Evolutionary conservation across 2,113 vertebrate genomes (phyloP).

Genomic region (Propithecus coquereli): DNA sequence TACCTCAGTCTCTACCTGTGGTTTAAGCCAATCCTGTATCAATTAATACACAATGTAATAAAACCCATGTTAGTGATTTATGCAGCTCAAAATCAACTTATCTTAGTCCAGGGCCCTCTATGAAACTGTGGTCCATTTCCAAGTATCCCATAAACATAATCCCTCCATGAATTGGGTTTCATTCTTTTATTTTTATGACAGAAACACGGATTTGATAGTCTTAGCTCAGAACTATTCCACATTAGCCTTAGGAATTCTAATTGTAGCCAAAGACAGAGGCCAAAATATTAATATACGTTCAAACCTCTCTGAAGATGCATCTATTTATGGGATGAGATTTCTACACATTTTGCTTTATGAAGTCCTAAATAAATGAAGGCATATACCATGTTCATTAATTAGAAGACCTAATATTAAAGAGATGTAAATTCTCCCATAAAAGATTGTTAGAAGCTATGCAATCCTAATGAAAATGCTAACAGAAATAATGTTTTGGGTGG

Average conservation of each 20-base stretch:
- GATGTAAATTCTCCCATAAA: not conserved
- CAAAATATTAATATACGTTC: not conserved
- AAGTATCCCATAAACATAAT: not conserved
- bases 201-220: not conserved
- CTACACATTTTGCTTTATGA: not conserved
- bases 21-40: not conserved
- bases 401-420: not conserved
- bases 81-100: not conserved
- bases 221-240: not conserved
- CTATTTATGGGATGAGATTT: not conserved
- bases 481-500: not conserved
- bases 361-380: not conserved
- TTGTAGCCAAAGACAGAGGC: not conserved
- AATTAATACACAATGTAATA: not conserved
- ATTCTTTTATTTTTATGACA: not conserved
- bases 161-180: not conserved
- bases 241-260: not conserved
- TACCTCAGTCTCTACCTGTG: not conserved
- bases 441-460: not conserved
- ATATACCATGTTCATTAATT: not conserved
- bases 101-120: not conserved
- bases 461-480: not conserved
- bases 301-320: not conserved
- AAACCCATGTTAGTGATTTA: not conserved
- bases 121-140: not conserved